These are phyloP conservation scores for Hylaea fasciaria DNA, from an alignment of 2,888 invertebrate genomes.

Conservation along the genomic window DNA sequence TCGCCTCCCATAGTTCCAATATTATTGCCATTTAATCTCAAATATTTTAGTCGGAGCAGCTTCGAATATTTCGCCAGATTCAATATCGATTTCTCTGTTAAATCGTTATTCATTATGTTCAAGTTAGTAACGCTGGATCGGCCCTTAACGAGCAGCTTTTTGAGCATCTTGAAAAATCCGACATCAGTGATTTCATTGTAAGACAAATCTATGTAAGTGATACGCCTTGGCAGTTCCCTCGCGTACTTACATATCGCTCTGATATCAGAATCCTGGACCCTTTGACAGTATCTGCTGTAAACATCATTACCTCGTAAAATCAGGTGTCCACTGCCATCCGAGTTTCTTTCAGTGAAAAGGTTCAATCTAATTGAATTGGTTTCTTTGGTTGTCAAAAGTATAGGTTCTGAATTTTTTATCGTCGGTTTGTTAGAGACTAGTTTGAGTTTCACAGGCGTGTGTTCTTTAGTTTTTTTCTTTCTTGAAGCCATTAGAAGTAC, in stretches of 20 bases:
- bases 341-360: constrained; percentile 80
- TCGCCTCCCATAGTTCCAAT: constrained; percentile 82
- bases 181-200: constrained; percentile 84
- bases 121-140: constrained; percentile 79
- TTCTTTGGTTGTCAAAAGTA: constrained; percentile 50
- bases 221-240: constrained; percentile 65
- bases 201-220: constrained; percentile 80
- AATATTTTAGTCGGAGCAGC: constrained; percentile 73
- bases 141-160: constrained; percentile 70
- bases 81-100: constrained; percentile 72
- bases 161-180: constrained; percentile 74
- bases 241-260: constrained; percentile 79
- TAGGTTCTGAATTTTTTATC: constrained; percentile 51
- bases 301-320: constrained; percentile 82
- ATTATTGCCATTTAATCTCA: constrained; percentile 86
- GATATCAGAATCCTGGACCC: constrained; percentile 80
- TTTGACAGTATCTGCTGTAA: constrained; percentile 67
- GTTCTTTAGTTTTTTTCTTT: no score
- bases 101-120: constrained; percentile 84
- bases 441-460: constrained; percentile 39
- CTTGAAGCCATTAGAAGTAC: no score
- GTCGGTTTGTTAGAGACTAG: constrained; percentile 61
- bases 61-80: constrained; percentile 65
- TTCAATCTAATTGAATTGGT: constrained; percentile 66
- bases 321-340: constrained; percentile 81